Percentiles rank a stretch among this genome's conserved stretches.
phyloP scores from a whole-genome alignment of 2,113 vertebrate genomes.

The Ailurus styani region DNA sequence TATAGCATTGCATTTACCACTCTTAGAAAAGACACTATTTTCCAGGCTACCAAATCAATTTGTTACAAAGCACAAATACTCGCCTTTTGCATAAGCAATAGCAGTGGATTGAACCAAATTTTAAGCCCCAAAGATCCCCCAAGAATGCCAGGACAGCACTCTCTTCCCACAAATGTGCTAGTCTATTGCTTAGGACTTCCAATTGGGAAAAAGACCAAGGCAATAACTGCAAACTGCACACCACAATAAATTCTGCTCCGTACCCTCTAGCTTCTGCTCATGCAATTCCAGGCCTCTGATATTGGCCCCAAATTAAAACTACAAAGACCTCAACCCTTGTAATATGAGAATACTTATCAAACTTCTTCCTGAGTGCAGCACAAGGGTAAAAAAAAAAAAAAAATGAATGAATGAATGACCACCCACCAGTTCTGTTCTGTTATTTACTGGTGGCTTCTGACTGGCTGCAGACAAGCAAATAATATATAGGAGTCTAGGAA shows the following conservation, averaged over 20 bases:
- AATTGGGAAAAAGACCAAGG: conserved; percentile 60
- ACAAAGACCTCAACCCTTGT: conserved; percentile 53
- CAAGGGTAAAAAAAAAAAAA: background rate
- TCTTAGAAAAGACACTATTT: background rate
- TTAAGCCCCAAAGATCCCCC: conserved; percentile 2
- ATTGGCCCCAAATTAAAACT: conserved; percentile 73
- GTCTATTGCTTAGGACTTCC: conserved; percentile 60
- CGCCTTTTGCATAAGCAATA: background rate
- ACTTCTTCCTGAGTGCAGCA: conserved; percentile 47
- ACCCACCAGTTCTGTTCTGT: background rate
- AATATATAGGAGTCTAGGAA: background rate
- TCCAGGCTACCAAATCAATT: background rate
- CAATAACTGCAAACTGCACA: conserved; percentile 61
- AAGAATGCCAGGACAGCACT: conserved; percentile 43
- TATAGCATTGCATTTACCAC: background rate
- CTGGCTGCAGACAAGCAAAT: conserved; percentile 15
- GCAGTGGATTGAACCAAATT: background rate
- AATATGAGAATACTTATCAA: conserved; percentile 65
- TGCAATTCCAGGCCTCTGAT: conserved; percentile 36
- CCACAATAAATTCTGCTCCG: conserved; percentile 56
- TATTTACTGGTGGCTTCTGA: conserved; percentile 43
- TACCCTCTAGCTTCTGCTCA: conserved; percentile 60
- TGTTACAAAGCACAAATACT: conserved; percentile 35
- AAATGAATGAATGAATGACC: conserved; percentile 19
- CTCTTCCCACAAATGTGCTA: conserved; percentile 50